Base-by-base conservation (phyloP, 1,140 invertebrate species). In the Drosophila nasuta region DNA sequence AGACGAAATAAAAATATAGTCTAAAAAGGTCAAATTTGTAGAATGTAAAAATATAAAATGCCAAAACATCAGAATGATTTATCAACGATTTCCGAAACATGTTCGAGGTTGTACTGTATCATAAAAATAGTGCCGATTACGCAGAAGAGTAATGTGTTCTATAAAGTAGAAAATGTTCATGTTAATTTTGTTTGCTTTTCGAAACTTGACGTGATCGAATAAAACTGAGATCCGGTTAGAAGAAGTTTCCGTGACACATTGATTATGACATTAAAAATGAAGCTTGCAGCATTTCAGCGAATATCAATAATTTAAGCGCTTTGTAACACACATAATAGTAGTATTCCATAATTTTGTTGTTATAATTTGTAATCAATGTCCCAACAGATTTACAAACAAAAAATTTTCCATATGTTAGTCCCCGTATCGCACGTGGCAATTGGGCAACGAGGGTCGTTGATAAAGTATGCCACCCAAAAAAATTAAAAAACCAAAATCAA, bases 391-490 rank as follows among this genome's bases (percentile, higher is more conserved):
- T 54, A 62, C 30, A 48, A 13, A 62, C 30, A 48, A 13, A 8
- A 38, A 70, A 38, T 70, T 77, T 77, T 71, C 33, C 54, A 60
- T 1, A 3, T 43, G 28, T 35, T 68, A 30, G 46, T 25, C 15
- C 7, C 60, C 56, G 38, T 33, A 75, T 67, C 57, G 33, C 52
- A 59, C 56, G 66, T 59, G 74, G 35, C 58, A 17, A 49, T 17
- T 49, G 10, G 13, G 41, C 41, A 33, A 33, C 51, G 41, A 17
- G 54, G 28, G 65, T 28, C 57, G 60, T 63, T 67, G 46, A 62
- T 80, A 75, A 80, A 75, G 45, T 77, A 57, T 79, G 49, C 52
- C 45, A 41, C 59, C 59, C 20, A 25, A 25, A 25, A 25, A 25
- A 25, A 4, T 4, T 17, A 17, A 17, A 20, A 63, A 52, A 38